These are phyloP conservation scores for Polydrusus cervinus DNA, from an alignment of 2,888 invertebrate species.

Conservation along the genomic window DNA sequence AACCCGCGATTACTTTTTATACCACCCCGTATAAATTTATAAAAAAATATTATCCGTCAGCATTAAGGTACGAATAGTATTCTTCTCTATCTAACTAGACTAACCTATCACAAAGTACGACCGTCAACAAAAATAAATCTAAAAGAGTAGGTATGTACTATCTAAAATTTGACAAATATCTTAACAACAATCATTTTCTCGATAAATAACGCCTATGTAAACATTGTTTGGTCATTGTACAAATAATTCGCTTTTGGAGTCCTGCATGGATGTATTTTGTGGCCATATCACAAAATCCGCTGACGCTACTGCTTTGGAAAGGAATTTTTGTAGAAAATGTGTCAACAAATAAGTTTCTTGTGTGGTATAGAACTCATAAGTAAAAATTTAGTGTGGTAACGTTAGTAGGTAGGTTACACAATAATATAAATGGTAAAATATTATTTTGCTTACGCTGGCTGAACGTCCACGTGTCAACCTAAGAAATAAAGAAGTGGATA, in stretches of 20 bases:
- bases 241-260: neutral
- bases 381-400: no score
- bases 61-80: slow-evolving; percentile 47
- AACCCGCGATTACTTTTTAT: slow-evolving; percentile 29
- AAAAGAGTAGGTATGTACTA: slow-evolving; percentile 32
- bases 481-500: no score
- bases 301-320: no score
- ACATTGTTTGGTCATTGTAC: slow-evolving; percentile 34
- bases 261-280: no score
- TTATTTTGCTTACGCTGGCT: no score
- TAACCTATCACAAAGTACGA: slow-evolving; percentile 48
- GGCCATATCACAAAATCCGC: no score
- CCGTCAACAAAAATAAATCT: slow-evolving; percentile 38
- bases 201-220: slow-evolving; percentile 26
- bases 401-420: no score
- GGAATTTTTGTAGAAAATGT: no score
- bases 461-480: no score
- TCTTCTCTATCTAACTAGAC: slow-evolving; percentile 39
- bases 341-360: no score
- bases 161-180: slow-evolving; percentile 30
- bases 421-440: no score
- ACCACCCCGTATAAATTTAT: slow-evolving; percentile 41
- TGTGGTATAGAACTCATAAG: no score
- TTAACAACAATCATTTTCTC: slow-evolving; percentile 32
- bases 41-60: slow-evolving; percentile 39